Evolutionary conservation across 2,113 vertebrate genomes (phyloP).

Genomic region (Periophthalmodon schlosseri): DNA sequence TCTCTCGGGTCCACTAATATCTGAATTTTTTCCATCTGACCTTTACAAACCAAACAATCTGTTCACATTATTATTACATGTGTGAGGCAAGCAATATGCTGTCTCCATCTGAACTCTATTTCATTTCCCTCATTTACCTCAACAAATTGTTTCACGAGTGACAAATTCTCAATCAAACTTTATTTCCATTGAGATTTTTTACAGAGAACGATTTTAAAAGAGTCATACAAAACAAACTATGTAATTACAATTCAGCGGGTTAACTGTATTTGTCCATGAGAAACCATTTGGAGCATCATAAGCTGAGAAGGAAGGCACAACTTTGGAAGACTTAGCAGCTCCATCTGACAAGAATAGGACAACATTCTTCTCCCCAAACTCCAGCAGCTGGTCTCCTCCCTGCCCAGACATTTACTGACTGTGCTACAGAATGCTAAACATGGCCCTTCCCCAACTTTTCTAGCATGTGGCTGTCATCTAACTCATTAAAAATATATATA

Average conservation of each 20-base stretch:
- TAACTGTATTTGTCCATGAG: background rate
- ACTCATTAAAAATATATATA: background rate
- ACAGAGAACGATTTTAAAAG: background rate
- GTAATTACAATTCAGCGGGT: background rate
- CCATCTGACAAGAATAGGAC: background rate
- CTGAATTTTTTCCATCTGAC: background rate
- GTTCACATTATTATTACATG: background rate
- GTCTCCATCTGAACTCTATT: background rate
- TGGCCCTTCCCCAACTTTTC: background rate
- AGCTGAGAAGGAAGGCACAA: background rate
- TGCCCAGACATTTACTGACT: constrained; percentile 1
- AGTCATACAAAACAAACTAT: background rate
- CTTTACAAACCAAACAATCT: background rate
- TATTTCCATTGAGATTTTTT: background rate
- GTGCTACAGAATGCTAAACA: constrained; percentile 8
- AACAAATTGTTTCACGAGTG: background rate
- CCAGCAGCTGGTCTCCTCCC: constrained; percentile 8
- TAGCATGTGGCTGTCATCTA: background rate
- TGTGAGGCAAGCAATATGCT: background rate
- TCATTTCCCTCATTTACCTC: background rate
- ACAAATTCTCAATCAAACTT: background rate
- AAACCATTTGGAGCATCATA: background rate
- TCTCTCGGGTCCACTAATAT: background rate
- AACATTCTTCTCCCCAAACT: constrained; percentile 2
- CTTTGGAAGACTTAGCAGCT: background rate